Base-by-base conservation (phyloP, 2,797 vertebrate species). In the Sardinella longiceps region DNA sequence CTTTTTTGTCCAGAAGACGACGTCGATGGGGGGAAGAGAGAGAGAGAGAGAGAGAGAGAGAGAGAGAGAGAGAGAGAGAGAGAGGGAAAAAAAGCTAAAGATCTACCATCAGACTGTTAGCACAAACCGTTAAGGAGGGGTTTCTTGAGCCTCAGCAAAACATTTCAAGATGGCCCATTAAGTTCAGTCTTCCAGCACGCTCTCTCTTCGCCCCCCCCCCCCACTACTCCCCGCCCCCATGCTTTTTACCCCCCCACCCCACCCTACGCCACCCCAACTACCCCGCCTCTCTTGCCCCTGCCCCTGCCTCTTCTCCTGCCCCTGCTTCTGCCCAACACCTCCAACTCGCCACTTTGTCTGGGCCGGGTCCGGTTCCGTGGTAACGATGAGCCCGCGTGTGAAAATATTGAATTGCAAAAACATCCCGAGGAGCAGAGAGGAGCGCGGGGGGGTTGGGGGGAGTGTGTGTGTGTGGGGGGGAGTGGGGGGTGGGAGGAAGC, bases 341-440 rank as follows among this genome's bases (percentile, higher is more conserved):
- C 95, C 95, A 95, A 95, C 95, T 94, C 85, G 92, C 88, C 88
- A 94, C 95, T 95, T 95, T 94, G 94, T 95, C 95, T 95, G 93
- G 93, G 91, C 92, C 95, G 97, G 96, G 95, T 98, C 96, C 83
- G 95, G 96, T 97, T 97, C 96, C 97, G 93, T 94, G 96, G 96
- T 97, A 98, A 97, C 96, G 97, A 97, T 92, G 97, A 96, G 96
- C 95, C 96, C 96, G 96, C 95, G 97, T 96, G 97, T 96, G 97
- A 98, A 97, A 98, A 98, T 99, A 98, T 98, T 98, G 96, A 97
- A 97, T 98, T 97, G 97, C 98, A 98, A 96, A 97, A 97, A 97
- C 97, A 98, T 95, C 96, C 96, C 92, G 93, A 92, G 94, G 92
- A 77, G 70, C 7, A n/a, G 37, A 43, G 70, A 37, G 14, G 30